These are phyloP conservation scores for Propithecus coquereli DNA, from an alignment of 2,113 vertebrate species.

Conservation along the genomic window DNA sequence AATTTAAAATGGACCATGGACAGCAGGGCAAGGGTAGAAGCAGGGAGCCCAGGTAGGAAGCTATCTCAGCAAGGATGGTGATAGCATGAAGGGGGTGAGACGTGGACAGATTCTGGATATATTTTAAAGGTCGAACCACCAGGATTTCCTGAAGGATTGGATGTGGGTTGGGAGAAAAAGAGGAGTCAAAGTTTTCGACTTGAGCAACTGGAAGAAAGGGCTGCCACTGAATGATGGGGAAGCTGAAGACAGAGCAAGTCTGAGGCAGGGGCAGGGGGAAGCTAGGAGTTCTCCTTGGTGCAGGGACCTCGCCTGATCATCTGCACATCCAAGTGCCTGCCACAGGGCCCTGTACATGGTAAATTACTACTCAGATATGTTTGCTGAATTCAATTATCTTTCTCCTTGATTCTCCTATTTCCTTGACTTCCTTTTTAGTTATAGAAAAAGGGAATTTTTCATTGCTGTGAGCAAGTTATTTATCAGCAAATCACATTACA, in stretches of 20 bases:
- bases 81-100: not conserved
- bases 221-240: not conserved
- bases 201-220: not conserved
- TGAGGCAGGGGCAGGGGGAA: not conserved
- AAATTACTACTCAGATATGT: not conserved
- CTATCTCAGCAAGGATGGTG: not conserved
- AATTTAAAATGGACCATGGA: not conserved
- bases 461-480: conserved; percentile 31
- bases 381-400: not conserved
- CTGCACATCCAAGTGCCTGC: not conserved
- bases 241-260: not conserved
- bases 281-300: not conserved
- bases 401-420: not conserved
- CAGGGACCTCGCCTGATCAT: accelerated
- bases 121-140: not conserved
- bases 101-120: not conserved
- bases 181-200: not conserved
- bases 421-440: not conserved
- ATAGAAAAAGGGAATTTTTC: not conserved
- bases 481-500: not conserved
- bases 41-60: not conserved
- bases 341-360: not conserved
- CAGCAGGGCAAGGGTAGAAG: not conserved
- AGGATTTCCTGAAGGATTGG: not conserved
- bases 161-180: not conserved